Conservation (phyloP, 2,797 vertebrate genomes). For the Dicrostonyx torquatus region DNA sequence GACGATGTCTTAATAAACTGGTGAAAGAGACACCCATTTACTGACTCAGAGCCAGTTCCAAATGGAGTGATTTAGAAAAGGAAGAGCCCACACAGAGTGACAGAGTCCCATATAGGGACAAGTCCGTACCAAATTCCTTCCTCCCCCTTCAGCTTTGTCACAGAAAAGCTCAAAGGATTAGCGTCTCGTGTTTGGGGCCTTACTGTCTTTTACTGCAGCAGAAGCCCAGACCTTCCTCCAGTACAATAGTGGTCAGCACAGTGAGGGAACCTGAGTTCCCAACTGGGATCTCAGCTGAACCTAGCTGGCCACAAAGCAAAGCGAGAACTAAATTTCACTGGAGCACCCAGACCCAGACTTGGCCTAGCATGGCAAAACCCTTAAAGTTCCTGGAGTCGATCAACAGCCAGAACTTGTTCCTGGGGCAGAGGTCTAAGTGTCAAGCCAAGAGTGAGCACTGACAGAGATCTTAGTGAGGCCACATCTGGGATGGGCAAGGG, state of each 20-base stretch:
- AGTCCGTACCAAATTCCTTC: constrained; percentile 29
- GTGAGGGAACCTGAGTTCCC: neutral
- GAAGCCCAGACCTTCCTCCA: accelerated
- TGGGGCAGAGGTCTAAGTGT: neutral
- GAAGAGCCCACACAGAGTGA: neutral
- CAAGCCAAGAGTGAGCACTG: neutral
- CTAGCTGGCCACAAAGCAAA: neutral
- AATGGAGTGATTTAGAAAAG: neutral
- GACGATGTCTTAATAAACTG: neutral
- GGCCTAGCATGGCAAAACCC: neutral
- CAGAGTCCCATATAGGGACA: neutral
- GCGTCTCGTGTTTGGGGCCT: neutral
- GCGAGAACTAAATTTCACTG: neutral
- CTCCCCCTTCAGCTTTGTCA: neutral
- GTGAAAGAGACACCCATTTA: neutral
- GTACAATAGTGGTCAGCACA: accelerated
- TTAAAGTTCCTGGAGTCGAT: neutral
- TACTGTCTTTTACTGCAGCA: constrained; percentile 84
- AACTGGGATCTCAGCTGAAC: neutral
- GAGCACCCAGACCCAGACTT: neutral
- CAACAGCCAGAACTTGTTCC: neutral
- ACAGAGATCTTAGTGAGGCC: neutral
- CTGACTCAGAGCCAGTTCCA: neutral
- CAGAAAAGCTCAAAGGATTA: neutral
- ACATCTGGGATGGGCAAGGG: neutral